Conservation (phyloP, 2,797 vertebrate genomes). For the Platyrinchus mystaceus region DNA sequence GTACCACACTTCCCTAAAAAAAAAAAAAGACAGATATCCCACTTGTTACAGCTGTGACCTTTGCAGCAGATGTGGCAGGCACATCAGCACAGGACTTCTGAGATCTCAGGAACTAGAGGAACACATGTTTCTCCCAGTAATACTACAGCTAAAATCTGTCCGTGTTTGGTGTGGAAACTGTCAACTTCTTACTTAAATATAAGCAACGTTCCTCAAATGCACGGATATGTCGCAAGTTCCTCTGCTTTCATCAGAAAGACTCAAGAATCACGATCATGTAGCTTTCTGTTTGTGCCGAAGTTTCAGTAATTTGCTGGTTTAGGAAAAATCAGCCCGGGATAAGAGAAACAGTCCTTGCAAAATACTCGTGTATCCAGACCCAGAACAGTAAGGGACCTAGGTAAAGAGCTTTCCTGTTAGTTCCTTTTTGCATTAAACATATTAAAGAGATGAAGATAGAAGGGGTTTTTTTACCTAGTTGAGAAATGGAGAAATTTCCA, state of each 20-base stretch:
- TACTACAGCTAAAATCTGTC: not conserved
- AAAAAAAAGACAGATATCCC: not conserved
- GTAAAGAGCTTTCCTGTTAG: not conserved
- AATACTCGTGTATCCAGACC: not conserved
- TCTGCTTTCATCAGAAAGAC: not conserved
- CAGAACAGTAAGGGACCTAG: not conserved
- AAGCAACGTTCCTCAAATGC: not conserved
- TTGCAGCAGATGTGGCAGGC: not conserved
- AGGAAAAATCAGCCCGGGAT: not conserved
- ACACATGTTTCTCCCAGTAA: not conserved
- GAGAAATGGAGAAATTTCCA: not conserved
- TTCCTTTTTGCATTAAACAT: not conserved
- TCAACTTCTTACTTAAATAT: not conserved
- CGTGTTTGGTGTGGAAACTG: not conserved
- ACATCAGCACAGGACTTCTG: not conserved
- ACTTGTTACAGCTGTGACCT: not conserved
- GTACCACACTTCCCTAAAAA: not conserved
- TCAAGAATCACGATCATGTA: not conserved
- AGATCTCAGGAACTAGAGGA: not conserved
- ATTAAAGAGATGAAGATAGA: not conserved
- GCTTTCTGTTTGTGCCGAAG: not conserved
- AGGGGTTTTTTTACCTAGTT: not conserved
- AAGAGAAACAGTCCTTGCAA: not conserved
- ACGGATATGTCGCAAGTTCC: rapidly evolving
- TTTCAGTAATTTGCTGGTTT: not conserved